Evolutionary conservation across 1,140 invertebrate species (phyloP).

Genomic region (Popillia japonica): DNA sequence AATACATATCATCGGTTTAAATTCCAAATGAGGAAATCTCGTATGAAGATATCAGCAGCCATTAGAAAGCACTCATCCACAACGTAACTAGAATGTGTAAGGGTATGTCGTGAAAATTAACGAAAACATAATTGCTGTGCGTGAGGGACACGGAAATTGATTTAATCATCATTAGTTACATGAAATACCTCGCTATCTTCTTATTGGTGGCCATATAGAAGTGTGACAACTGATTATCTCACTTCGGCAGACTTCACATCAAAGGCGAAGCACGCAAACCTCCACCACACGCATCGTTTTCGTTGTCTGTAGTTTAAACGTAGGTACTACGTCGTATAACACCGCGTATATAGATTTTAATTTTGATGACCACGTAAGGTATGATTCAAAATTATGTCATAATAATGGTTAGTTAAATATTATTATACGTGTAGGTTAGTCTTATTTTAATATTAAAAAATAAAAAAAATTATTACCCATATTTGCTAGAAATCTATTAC

Average conservation of each 20-base stretch:
- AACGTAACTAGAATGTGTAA: background rate
- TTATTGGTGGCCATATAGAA: slow-evolving; percentile 2
- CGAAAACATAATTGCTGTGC: slow-evolving; percentile 8
- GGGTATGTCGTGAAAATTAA: background rate
- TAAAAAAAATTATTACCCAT: slow-evolving; percentile 34
- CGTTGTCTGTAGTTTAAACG: background rate
- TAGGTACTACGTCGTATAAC: background rate
- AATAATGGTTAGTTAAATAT: background rate
- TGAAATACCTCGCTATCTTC: background rate
- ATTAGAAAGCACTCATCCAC: too few relatives aligned
- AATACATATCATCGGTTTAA: too few relatives aligned
- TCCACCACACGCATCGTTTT: background rate
- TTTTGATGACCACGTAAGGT: background rate
- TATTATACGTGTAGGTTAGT: background rate
- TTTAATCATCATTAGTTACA: slow-evolving; percentile 30
- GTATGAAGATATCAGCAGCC: too few relatives aligned
- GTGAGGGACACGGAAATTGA: slow-evolving; percentile 18
- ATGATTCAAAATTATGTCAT: background rate
- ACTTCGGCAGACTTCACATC: slow-evolving; percentile 10
- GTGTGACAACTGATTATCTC: slow-evolving; percentile 24
- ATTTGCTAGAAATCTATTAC: slow-evolving; percentile 38
- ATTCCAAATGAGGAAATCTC: too few relatives aligned
- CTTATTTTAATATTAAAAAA: slow-evolving; percentile 12
- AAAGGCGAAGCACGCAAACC: background rate
- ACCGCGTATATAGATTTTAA: background rate